Conservation (phyloP, 2,888 invertebrate genomes). For the Cataglyphis livida region DNA sequence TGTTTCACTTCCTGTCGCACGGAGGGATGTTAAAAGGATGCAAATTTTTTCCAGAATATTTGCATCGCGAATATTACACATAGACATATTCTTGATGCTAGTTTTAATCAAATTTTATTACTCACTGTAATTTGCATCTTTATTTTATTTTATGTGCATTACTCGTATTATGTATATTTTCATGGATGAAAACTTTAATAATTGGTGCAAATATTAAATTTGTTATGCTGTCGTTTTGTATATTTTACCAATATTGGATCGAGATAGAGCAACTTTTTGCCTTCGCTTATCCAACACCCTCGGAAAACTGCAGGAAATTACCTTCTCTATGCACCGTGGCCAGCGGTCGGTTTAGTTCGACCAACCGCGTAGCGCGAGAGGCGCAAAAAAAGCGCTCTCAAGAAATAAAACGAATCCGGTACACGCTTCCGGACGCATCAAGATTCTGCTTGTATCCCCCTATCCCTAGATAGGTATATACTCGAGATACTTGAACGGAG, state of each 20-base stretch:
- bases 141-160: not conserved
- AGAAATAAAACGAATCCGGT: constrained; percentile 50
- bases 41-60: constrained; percentile 5
- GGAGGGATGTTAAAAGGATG: not conserved
- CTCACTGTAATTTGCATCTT: not conserved
- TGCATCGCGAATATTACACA: not conserved
- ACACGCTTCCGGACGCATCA: constrained; percentile 68
- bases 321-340: constrained; percentile 25
- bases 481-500: constrained; percentile 68
- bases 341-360: constrained; percentile 21
- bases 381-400: constrained; percentile 9
- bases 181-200: not conserved
- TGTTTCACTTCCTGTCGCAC: constrained; percentile 31
- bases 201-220: constrained; percentile 10
- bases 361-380: constrained; percentile 39
- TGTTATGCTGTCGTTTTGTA: not conserved
- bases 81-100: not conserved
- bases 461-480: constrained; percentile 45
- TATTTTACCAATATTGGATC: not conserved
- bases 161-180: not conserved
- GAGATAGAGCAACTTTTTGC: constrained; percentile 1
- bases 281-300: constrained; percentile 25
- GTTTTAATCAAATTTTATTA: not conserved
- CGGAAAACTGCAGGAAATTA: constrained; percentile 46
- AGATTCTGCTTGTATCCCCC: constrained; percentile 65